A percentile compares a stretch with the other conserved stretches of the same genome.
Evolutionary conservation across 2,113 vertebrate species (phyloP).

Genomic region (Puma concolor): DNA sequence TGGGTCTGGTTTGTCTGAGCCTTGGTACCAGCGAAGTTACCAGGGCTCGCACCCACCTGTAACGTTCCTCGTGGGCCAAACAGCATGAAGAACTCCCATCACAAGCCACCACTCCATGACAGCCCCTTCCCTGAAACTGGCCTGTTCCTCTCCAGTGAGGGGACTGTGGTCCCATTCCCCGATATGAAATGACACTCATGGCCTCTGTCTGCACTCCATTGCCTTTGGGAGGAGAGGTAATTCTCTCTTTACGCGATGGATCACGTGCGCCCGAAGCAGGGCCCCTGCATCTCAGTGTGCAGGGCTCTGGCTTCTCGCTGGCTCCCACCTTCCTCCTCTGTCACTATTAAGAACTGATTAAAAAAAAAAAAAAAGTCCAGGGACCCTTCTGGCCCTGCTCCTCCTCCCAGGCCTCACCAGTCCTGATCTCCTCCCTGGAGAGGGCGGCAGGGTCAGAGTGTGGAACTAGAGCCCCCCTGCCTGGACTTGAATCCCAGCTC

Average conservation of each 20-base stretch:
- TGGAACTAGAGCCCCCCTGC: background rate
- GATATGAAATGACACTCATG: background rate
- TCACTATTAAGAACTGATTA: background rate
- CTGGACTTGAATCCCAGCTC: background rate
- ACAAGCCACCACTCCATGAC: fast-evolving
- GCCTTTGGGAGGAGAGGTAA: background rate
- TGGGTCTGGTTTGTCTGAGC: background rate
- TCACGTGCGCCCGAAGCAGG: no score
- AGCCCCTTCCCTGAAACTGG: background rate
- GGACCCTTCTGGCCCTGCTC: background rate
- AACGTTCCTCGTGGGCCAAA: fast-evolving
- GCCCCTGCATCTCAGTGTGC: fast-evolving
- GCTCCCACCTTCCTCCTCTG: background rate
- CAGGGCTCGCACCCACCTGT: fast-evolving
- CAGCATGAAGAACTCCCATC: fast-evolving
- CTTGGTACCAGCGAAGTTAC: background rate
- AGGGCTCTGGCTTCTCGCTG: no score
- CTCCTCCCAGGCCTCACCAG: background rate
- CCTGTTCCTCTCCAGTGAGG: background rate
- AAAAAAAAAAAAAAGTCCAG: background rate
- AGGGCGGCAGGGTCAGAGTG: fast-evolving
- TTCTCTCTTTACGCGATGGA: background rate
- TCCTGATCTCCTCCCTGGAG: background rate
- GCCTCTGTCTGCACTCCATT: background rate
- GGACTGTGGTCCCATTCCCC: background rate